phyloP scores from a whole-genome alignment of 2,888 invertebrate species.

The Gastracanthus pulcherrimus region DNA sequence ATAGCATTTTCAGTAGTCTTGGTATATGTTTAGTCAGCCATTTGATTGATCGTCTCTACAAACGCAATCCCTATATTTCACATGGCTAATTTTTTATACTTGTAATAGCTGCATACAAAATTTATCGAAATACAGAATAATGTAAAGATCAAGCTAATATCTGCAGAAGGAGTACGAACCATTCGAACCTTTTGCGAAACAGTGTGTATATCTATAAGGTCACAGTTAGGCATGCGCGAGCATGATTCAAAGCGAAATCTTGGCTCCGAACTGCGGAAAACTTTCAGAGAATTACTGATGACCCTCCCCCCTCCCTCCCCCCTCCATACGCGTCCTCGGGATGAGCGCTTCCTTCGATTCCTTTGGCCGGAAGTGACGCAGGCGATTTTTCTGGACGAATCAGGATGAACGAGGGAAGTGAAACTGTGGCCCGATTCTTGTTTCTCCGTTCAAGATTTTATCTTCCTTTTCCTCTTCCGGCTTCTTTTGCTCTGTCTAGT shows the following conservation, averaged over 20 bases:
- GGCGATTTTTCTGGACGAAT: constrained; percentile 56
- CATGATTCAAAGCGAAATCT: constrained; percentile 22
- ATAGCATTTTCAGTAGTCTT: not conserved
- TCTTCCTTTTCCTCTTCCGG: constrained; percentile 39
- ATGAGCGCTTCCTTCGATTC: constrained; percentile 56
- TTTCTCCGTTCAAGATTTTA: constrained; percentile 42
- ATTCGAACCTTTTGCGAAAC: not conserved
- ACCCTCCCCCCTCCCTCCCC: too few species aligned
- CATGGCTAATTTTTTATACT: too few species aligned
- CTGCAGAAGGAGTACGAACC: not conserved
- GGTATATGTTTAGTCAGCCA: not conserved
- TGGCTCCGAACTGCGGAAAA: constrained; percentile 45
- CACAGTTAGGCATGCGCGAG: too few species aligned
- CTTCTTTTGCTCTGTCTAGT: constrained; percentile 6
- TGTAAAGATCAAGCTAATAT: too few species aligned
- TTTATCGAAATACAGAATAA: too few species aligned
- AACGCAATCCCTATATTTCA: too few species aligned
- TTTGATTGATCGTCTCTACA: not conserved
- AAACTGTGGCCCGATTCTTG: constrained; percentile 10
- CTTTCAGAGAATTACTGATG: constrained; percentile 46
- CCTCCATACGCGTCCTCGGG: constrained; percentile 17
- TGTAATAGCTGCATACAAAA: too few species aligned
- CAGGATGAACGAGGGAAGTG: not conserved
- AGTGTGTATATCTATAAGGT: not conserved
- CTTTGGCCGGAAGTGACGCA: constrained; percentile 59